Conservation (phyloP, 2,113 vertebrate species). For the Charadrius vociferus region DNA sequence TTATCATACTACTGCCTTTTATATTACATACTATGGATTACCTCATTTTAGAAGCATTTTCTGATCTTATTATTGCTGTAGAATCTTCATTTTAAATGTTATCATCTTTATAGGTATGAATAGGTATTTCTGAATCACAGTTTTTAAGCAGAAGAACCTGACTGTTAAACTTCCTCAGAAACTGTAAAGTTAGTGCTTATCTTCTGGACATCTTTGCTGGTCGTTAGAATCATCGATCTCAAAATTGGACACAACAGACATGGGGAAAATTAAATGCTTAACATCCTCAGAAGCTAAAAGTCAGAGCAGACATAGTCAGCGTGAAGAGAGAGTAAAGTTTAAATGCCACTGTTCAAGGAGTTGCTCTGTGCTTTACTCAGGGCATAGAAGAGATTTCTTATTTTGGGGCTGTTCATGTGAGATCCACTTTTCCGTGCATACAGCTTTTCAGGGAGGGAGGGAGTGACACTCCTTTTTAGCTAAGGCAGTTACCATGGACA, state of each 20-base stretch:
- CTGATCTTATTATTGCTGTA: conserved; percentile 36
- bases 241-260: neutral
- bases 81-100: conserved; percentile 27
- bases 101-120: conserved; percentile 16
- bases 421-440: neutral
- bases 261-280: neutral
- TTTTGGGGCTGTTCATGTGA: neutral
- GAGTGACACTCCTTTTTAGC: neutral
- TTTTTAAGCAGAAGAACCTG: conserved; percentile 38
- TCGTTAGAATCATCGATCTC: neutral
- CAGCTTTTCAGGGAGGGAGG: neutral
- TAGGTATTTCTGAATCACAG: conserved; percentile 33
- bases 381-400: neutral
- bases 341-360: neutral
- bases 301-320: neutral
- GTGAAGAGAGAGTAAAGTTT: neutral
- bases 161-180: neutral
- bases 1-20: neutral
- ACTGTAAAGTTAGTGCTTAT: neutral
- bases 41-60: conserved; percentile 46
- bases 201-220: neutral
- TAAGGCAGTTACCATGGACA: neutral
- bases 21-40: neutral
- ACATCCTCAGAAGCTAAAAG: neutral
- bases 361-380: neutral